A percentile compares a stretch with the other conserved stretches of the same genome.
Evolutionary conservation across 2,888 invertebrate species (phyloP).

Genomic region (Tipula lateralis): DNA sequence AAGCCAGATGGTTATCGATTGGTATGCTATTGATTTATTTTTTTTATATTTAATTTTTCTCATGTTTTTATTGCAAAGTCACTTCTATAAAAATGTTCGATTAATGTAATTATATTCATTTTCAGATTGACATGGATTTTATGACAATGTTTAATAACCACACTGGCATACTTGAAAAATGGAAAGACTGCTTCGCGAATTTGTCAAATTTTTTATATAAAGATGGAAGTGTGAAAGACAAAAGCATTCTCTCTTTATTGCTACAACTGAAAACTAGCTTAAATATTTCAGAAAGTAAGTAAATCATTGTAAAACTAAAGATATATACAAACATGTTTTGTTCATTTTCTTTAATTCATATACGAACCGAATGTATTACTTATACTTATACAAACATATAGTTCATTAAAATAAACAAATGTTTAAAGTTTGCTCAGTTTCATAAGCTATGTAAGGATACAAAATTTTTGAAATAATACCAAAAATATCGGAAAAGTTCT

Average conservation of each 20-base stretch:
- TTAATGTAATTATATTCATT: neutral
- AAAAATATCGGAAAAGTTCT: too few relatives aligned
- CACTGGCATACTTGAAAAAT: neutral
- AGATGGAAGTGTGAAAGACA: neutral
- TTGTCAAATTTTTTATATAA: neutral
- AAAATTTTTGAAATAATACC: too few relatives aligned
- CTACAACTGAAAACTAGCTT: neutral
- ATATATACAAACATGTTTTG: too few relatives aligned
- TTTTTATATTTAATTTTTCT: neutral
- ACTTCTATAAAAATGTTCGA: neutral
- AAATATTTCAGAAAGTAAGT: neutral
- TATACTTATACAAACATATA: too few relatives aligned
- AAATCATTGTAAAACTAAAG: neutral
- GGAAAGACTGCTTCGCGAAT: neutral
- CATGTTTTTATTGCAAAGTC: neutral
- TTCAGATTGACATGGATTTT: neutral
- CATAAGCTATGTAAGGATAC: too few relatives aligned
- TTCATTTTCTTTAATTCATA: too few relatives aligned
- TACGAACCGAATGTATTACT: too few relatives aligned
- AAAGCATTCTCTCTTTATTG: neutral
- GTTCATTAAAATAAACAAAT: too few relatives aligned
- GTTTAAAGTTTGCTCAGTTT: too few relatives aligned
- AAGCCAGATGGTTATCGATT: neutral
- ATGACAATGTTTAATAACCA: neutral
- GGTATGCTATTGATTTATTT: neutral